Percentiles rank a stretch among this genome's conserved stretches.
These are phyloP conservation scores for Bucorvus abyssinicus DNA, from an alignment of 2,797 vertebrate genomes.

Conservation along the genomic window DNA sequence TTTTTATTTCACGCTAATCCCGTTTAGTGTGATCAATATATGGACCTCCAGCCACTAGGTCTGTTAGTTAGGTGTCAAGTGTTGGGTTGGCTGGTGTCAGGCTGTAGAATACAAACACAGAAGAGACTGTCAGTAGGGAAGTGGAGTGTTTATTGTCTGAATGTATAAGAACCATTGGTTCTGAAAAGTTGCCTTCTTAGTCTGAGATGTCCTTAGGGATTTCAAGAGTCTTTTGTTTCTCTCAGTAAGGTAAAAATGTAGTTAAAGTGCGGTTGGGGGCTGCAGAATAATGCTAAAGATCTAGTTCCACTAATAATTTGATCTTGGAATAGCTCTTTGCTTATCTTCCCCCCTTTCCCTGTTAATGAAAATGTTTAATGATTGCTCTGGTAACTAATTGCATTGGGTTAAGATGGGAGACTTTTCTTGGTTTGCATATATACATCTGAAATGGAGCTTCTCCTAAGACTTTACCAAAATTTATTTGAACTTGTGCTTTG, in stretches of 20 bases:
- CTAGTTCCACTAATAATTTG: background rate
- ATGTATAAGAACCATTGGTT: background rate
- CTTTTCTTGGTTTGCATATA: background rate
- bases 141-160: constrained; percentile 67
- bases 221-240: background rate
- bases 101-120: constrained; percentile 63
- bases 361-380: background rate
- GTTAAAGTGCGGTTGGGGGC: background rate
- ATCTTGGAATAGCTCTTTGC: background rate
- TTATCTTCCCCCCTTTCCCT: background rate
- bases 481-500: constrained; percentile 20
- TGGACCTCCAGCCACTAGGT: constrained; percentile 59
- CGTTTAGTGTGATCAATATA: constrained; percentile 68
- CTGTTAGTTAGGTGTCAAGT: constrained; percentile 72
- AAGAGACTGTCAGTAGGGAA: constrained; percentile 31
- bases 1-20: constrained; percentile 74
- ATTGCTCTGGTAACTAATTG: background rate
- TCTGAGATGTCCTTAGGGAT: background rate
- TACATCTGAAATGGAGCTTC: background rate
- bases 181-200: constrained; percentile 10
- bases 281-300: background rate
- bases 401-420: background rate
- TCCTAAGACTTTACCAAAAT: background rate
- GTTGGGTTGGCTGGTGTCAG: constrained; percentile 61
- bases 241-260: background rate